A percentile compares a stretch with the other conserved stretches of the same genome.
Conservation (phyloP, 53 echinoderm and acorn worm species). For the Crossaster papposus region DNA sequence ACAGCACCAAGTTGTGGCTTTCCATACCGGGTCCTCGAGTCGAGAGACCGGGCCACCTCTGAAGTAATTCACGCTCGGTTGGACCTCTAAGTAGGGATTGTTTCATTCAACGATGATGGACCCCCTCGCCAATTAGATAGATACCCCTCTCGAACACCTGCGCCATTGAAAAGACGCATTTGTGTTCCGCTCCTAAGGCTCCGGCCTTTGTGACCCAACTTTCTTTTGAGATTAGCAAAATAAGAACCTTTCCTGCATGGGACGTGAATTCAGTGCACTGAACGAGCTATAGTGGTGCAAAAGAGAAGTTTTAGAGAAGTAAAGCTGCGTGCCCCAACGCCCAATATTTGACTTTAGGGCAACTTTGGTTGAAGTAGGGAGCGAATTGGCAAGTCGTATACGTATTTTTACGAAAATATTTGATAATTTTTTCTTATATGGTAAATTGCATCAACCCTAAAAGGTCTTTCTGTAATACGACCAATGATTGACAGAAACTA, state of each 20-base stretch:
- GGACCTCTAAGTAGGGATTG: not conserved
- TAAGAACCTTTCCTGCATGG: not conserved
- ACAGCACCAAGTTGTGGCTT: not conserved
- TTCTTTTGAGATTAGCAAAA: slow-evolving; percentile 10
- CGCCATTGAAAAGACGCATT: not conserved
- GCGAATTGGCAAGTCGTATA: not conserved
- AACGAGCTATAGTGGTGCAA: not conserved
- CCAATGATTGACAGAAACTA: too few relatives aligned
- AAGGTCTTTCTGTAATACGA: too few relatives aligned
- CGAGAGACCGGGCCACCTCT: not conserved
- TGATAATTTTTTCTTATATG: not conserved
- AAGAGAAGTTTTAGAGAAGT: not conserved
- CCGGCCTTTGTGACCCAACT: not conserved
- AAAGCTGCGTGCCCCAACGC: not conserved
- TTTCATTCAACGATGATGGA: not conserved
- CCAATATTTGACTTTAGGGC: not conserved
- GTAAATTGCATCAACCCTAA: too few relatives aligned
- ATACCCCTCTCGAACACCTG: slow-evolving; percentile 27
- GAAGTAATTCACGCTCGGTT: slow-evolving; percentile 6
- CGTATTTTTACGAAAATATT: not conserved
- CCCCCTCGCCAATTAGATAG: slow-evolving; percentile 26
- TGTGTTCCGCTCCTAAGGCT: not conserved
- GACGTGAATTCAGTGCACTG: too few relatives aligned
- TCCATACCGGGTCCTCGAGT: not conserved
- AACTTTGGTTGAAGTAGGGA: not conserved